phyloP scores from a whole-genome alignment of 92 coral and sea anemone genomes.

The Metridium senile region DNA sequence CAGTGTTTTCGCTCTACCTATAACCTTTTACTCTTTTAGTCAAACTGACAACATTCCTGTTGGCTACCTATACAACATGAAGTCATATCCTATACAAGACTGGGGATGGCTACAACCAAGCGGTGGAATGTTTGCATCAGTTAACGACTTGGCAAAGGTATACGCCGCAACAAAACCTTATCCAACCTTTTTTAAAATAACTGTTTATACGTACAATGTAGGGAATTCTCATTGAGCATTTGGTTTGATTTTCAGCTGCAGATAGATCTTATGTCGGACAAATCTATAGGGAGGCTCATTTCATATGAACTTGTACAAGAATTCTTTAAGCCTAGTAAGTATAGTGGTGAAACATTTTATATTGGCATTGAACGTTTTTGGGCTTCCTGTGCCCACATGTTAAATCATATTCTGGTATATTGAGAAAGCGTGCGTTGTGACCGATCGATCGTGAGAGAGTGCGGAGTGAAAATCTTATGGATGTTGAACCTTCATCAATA shows the following conservation, averaged over 20 bases:
- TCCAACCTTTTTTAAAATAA: too few relatives aligned
- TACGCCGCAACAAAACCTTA: not conserved
- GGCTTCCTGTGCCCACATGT: too few relatives aligned
- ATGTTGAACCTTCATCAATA: too few relatives aligned
- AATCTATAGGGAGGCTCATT: constrained; percentile 35
- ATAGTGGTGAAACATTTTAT: not conserved
- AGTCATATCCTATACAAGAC: constrained; percentile 27
- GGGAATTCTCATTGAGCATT: too few relatives aligned
- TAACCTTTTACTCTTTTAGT: constrained; percentile 38
- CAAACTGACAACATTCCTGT: constrained; percentile 59
- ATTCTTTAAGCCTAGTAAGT: constrained; percentile 78
- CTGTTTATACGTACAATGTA: too few relatives aligned
- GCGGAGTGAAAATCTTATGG: too few relatives aligned
- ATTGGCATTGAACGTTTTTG: too few relatives aligned
- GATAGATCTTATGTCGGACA: constrained; percentile 65
- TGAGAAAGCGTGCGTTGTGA: too few relatives aligned
- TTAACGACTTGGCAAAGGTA: constrained; percentile 87
- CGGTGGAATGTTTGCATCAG: constrained; percentile 80
- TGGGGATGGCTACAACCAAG: constrained; percentile 97
- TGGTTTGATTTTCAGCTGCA: constrained; percentile 60
- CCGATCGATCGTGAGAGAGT: too few relatives aligned
- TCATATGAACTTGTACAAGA: constrained; percentile 46
- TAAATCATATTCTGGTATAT: too few relatives aligned
- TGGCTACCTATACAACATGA: constrained; percentile 39
- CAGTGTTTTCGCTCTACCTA: too few relatives aligned